Conservation (phyloP, 2,888 invertebrate genomes). For the Drosophila diplacantha region DNA sequence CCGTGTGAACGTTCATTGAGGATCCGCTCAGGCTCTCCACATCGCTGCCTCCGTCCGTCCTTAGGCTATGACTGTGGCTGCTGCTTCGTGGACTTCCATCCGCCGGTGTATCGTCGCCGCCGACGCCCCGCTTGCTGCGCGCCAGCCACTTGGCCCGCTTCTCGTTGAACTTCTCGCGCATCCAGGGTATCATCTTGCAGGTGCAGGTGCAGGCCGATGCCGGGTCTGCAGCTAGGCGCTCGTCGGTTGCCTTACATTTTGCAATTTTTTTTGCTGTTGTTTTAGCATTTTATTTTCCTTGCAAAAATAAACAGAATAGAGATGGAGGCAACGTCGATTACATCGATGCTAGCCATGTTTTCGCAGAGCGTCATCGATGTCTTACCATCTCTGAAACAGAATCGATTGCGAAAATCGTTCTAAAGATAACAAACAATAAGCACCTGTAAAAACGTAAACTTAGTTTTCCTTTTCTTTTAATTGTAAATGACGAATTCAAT, state of each 20-base stretch:
- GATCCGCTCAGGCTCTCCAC: slow-evolving; percentile 50
- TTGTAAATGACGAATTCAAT: no score
- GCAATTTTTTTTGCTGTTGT: not conserved
- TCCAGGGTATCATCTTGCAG: slow-evolving; percentile 77
- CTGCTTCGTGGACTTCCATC: slow-evolving; percentile 35
- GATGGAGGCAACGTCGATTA: not conserved
- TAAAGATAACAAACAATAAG: not conserved
- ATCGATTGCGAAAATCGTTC: not conserved
- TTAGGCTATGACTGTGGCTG: slow-evolving; percentile 34
- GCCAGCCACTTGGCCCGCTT: slow-evolving; percentile 77
- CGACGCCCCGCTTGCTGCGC: slow-evolving; percentile 65
- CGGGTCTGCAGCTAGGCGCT: slow-evolving; percentile 46
- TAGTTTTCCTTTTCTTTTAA: not conserved
- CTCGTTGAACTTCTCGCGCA: slow-evolving; percentile 77
- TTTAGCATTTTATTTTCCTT: slow-evolving; percentile 23
- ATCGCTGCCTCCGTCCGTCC: slow-evolving; percentile 46
- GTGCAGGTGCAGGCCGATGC: slow-evolving; percentile 43
- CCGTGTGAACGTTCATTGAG: slow-evolving; percentile 52
- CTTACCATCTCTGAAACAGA: not conserved
- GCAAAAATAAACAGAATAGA: slow-evolving; percentile 30
- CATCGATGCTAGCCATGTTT: not conserved
- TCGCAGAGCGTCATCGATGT: not conserved
- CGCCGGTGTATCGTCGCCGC: slow-evolving; percentile 17
- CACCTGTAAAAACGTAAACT: no score
- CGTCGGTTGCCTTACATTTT: slow-evolving; percentile 28